Conservation (phyloP, 2,113 vertebrate genomes). For the Pica pica region DNA sequence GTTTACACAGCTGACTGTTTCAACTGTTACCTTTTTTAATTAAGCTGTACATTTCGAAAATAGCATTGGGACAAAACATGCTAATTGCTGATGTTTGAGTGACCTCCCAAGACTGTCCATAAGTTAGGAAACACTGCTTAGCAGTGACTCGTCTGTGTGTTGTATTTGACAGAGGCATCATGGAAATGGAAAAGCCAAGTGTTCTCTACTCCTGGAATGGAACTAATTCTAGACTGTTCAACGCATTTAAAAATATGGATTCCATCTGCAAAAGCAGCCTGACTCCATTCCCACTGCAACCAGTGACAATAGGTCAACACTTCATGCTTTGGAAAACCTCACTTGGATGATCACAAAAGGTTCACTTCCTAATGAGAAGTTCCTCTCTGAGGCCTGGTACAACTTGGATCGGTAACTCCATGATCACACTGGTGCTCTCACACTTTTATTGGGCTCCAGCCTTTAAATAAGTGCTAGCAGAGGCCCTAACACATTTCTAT, state of each 20-base stretch:
- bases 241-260: not conserved
- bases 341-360: not conserved
- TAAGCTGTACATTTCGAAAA: conserved; percentile 54
- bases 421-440: not conserved
- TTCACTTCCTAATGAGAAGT: not conserved
- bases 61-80: conserved; percentile 55
- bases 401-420: not conserved
- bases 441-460: not conserved
- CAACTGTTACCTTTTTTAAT: conserved; percentile 52
- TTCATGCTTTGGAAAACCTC: not conserved
- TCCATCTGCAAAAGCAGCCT: not conserved
- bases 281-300: not conserved
- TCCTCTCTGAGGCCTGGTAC: not conserved
- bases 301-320: not conserved
- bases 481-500: not conserved
- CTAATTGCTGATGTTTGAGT: conserved; percentile 48
- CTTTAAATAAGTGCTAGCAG: not conserved
- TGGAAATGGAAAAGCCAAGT: conserved; percentile 5
- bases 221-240: not conserved
- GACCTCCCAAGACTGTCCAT: conserved; percentile 51
- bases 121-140: conserved; percentile 32
- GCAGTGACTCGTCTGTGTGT: not conserved
- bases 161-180: not conserved
- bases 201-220: not conserved
- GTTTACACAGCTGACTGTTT: conserved; percentile 48